Evolutionary conservation across 2,888 invertebrate species (phyloP), one percentile per base, ranked within the genome.

Genomic region (Heliconius charithonia): DNA sequence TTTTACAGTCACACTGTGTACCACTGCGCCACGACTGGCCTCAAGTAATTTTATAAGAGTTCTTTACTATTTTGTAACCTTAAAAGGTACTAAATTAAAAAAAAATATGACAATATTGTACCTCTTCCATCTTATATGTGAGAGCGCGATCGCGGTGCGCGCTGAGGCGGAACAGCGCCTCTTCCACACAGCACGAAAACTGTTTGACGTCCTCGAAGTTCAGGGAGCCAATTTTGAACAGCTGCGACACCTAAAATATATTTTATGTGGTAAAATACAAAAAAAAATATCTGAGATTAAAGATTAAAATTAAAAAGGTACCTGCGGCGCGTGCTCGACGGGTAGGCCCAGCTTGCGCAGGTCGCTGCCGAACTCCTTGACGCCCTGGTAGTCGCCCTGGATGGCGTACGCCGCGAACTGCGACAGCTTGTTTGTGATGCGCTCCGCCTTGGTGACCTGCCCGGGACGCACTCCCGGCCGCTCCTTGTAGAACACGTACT

Each of bases 401-500:
- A 98, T 98, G 75, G 98, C 98, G 89, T 98, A 98, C 66, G 98
- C 98, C 69, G 99, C 99, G 90, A 99, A 98, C 94, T 99, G 98
- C 76, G 98, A 98, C 83, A 98, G 92, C 91, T 98, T 98, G 87
- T 97, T 98, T 0, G 98, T 98, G 83, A 98, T 96, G 80, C 98
- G 96, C 93, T 98, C 98, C 25, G 98, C 98, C 90, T 98, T 98
- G 79, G 98, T 98, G 81, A 98, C 98, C 90, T 98, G 98, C 0
- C 99, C 99, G 0, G 99, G 98, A 82, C 95, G 91, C 27, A 99
- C 98, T 2, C 99, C 99, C 0, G 99, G 99, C 19, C 99, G 96
- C 91, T 99, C 99, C 91, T 99, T 99, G 92, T 99, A 99, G 92
- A 99, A 98, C 78, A 99, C 98, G 89, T 99, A 99, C 91, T 99